Conservation (phyloP, 2,797 vertebrate species). For the Pygocentrus nattereri region DNA sequence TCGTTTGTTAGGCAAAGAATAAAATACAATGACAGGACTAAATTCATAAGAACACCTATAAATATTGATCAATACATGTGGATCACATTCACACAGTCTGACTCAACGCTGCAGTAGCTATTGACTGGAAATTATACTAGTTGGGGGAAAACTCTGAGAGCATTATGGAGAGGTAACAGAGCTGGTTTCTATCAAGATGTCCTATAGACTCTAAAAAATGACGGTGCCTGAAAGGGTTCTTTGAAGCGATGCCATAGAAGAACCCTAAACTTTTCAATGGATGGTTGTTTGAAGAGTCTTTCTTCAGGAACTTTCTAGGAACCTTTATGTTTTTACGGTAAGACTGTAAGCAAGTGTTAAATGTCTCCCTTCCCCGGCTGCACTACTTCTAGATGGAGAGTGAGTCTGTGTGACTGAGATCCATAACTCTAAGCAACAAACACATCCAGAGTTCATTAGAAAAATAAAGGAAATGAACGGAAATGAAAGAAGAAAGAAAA, state of each 20-base stretch:
- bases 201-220: not conserved
- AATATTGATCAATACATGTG: constrained; percentile 77
- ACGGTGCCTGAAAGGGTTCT: not conserved
- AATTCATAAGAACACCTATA: constrained; percentile 83
- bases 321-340: constrained; percentile 21
- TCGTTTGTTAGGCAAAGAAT: constrained; percentile 81
- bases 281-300: too few relatives aligned
- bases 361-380: constrained; percentile 24
- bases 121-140: not conserved
- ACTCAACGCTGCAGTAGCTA: constrained; percentile 18
- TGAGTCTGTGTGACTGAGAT: constrained; percentile 70
- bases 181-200: not conserved
- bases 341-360: constrained; percentile 15
- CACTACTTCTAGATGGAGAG: not conserved
- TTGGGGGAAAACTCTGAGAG: not conserved
- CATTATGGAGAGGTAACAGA: not conserved
- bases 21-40: constrained; percentile 81
- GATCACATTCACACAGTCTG: constrained; percentile 73
- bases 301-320: constrained; percentile 23
- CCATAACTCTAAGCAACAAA: constrained; percentile 79
- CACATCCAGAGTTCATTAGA: constrained; percentile 74
- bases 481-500: constrained; percentile 54
- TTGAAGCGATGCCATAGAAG: too few relatives aligned
- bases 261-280: not conserved
- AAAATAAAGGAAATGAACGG: constrained; percentile 64